Conservation (phyloP, 2,888 invertebrate species). For the Taphrorychus bicolor region DNA sequence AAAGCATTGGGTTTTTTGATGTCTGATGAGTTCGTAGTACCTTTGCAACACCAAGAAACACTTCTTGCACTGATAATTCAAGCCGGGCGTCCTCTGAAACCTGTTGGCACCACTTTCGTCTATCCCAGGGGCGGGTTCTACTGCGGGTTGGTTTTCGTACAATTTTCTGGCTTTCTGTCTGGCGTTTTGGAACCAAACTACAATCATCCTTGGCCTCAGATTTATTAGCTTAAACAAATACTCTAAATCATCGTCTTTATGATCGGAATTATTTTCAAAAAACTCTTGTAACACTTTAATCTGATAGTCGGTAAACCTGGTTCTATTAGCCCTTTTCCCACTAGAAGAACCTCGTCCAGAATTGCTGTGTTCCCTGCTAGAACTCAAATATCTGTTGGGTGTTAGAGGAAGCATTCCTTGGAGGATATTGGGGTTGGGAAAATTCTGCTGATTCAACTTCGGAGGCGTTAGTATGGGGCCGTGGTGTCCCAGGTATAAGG, state of each 20-base stretch:
- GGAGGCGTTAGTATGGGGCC: conserved; percentile 77
- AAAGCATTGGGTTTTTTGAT: conserved; percentile 98
- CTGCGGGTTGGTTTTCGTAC: conserved; percentile 97
- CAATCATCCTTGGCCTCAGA: conserved; percentile 96
- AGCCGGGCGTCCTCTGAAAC: conserved; percentile 91
- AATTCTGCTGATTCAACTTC: conserved; percentile 73
- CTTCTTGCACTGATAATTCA: conserved; percentile 99
- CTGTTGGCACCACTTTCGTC: conserved; percentile 79
- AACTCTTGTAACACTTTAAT: conserved; percentile 99
- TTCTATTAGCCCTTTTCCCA: conserved; percentile 97
- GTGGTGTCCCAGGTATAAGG: conserved; percentile 56
- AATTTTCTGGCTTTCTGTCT: conserved; percentile 98
- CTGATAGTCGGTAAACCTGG: conserved; percentile 99
- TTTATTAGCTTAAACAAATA: conserved; percentile 94
- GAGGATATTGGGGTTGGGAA: conserved; percentile 73
- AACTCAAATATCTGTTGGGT: conserved; percentile 76
- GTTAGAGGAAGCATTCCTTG: conserved; percentile 73
- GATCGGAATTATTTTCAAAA: conserved; percentile 99
- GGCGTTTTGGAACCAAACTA: conserved; percentile 99
- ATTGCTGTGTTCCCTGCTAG: conserved; percentile 72
- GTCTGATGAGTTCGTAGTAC: conserved; percentile 97
- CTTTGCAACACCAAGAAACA: conserved; percentile 97
- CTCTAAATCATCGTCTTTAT: conserved; percentile 99
- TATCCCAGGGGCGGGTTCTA: conserved; percentile 74
- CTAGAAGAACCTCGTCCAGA: conserved; percentile 82